These are phyloP conservation scores for Megastigmus dorsalis DNA, from an alignment of 2,888 invertebrate genomes.

Conservation along the genomic window DNA sequence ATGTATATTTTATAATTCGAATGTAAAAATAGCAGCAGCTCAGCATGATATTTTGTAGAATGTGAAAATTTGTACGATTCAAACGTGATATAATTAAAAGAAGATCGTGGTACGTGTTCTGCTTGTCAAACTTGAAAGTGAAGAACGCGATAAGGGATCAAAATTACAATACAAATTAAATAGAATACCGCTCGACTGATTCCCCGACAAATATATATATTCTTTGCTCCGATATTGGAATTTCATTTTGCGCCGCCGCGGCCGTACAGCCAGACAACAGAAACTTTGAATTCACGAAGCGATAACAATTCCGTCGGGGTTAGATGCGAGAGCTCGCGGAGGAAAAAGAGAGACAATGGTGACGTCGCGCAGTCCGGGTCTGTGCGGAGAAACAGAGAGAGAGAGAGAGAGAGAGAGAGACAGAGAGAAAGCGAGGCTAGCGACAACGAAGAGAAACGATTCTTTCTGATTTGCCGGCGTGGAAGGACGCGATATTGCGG, in stretches of 20 bases:
- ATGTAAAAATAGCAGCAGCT: no score
- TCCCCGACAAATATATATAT: no score
- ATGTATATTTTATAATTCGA: no score
- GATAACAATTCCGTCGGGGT: constrained; percentile 42
- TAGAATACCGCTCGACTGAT: no score
- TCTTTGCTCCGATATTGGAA: constrained; percentile 10
- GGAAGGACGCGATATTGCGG: constrained; percentile 66
- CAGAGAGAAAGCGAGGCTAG: constrained; percentile 56
- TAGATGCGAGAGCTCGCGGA: neutral
- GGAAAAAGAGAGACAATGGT: neutral
- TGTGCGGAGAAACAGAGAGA: neutral
- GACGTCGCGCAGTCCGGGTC: neutral
- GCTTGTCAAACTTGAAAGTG: no score
- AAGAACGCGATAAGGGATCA: no score
- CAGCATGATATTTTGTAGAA: no score
- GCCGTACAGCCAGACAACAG: constrained; percentile 7
- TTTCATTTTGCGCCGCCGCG: constrained; percentile 29
- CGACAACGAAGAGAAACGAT: constrained; percentile 60
- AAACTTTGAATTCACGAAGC: constrained; percentile 49
- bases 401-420: neutral
- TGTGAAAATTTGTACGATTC: no score
- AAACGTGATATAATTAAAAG: no score
- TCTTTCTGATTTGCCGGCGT: constrained; percentile 65
- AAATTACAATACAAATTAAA: no score
- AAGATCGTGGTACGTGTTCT: no score